Evolutionary conservation across 2,888 invertebrate genomes (phyloP).

Genomic region (Uropetala carovei): DNA sequence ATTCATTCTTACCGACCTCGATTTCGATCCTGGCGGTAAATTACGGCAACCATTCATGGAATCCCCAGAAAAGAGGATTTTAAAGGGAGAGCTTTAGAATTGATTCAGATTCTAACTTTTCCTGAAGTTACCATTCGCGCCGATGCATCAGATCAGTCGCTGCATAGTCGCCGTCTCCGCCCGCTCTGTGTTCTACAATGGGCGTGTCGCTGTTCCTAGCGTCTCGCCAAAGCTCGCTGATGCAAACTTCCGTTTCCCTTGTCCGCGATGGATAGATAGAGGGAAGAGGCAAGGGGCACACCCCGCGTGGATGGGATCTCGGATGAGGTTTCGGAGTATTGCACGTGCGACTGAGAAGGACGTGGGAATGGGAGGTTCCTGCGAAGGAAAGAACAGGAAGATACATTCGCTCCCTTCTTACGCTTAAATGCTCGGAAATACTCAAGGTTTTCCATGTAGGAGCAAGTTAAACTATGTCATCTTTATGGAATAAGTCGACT

Average conservation of each 20-base stretch:
- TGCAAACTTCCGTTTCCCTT: slow-evolving; percentile 54
- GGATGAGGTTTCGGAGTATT: not conserved
- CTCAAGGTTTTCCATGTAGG: too few relatives aligned
- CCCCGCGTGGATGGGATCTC: not conserved
- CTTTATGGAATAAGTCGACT: too few relatives aligned
- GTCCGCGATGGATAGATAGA: slow-evolving; percentile 19
- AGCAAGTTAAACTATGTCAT: too few relatives aligned
- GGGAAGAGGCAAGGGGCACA: not conserved
- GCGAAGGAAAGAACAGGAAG: too few relatives aligned
- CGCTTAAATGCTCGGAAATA: too few relatives aligned
- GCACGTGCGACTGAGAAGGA: too few relatives aligned
- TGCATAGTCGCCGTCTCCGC: slow-evolving; percentile 1
- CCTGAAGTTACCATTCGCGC: slow-evolving; percentile 7
- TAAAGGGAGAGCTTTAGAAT: not conserved
- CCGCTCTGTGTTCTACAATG: not conserved
- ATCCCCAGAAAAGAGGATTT: not conserved
- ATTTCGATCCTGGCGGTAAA: too few relatives aligned
- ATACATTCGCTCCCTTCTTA: too few relatives aligned
- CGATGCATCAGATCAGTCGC: not conserved
- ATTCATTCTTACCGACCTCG: too few relatives aligned
- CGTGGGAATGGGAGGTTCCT: too few relatives aligned
- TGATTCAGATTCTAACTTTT: not conserved
- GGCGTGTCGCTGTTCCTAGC: slow-evolving; percentile 32
- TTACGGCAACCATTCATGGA: not conserved
- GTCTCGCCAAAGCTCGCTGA: slow-evolving; percentile 63